Base-by-base conservation (phyloP, 2,113 vertebrate species). In the Aviceda subcristata region DNA sequence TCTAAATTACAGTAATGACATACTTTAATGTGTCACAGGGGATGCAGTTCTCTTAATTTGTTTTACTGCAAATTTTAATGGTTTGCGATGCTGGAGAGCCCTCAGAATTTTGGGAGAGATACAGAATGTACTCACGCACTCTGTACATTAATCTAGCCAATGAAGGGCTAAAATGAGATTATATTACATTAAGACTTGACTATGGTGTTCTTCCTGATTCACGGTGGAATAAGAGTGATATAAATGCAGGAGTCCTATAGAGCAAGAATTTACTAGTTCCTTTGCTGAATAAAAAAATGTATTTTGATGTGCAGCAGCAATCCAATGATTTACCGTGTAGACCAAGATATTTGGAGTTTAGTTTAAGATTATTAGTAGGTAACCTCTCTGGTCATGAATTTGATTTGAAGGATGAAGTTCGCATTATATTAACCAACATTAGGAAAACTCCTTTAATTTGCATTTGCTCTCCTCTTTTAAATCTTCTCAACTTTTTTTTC, bases 381-480 rank as follows among this genome's bases (percentile, higher is more conserved):
- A 36, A 21, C 24, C 11, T 39, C 34, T 4, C 43, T 32, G 32
- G 38, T 12, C 18, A 3, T 30, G 15, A 15, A 6, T 78, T 51
- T 26, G 20, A n/a, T 21, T 17, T 18, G 27, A 55, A 56, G n/a
- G 43, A 13, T 64, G 32, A 10, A 19, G 82, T 82, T 89, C 15
- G 7, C 7, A 1, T 60, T 66, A 9, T 59, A 21, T 69, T 87
- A 86, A 34, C 50, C 82, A 64, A 18, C 15, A 9, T 29, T 13
- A 74, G 68, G 84, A 69, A 68, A 88, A 59, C 39, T 8, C 76
- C 39, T 83, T 77, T 27, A 16, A 30, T 96, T 64, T 86, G 30
- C 55, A 6, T 94, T 94, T 73, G n/a, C 67, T 93, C 74, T 94
- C 77, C 74, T 69, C 34, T 78, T 81, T 89, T 43, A 27, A 84